These are phyloP conservation scores for Apodemia arnacis DNA, from an alignment of 2,888 invertebrate genomes.

Conservation along the genomic window DNA sequence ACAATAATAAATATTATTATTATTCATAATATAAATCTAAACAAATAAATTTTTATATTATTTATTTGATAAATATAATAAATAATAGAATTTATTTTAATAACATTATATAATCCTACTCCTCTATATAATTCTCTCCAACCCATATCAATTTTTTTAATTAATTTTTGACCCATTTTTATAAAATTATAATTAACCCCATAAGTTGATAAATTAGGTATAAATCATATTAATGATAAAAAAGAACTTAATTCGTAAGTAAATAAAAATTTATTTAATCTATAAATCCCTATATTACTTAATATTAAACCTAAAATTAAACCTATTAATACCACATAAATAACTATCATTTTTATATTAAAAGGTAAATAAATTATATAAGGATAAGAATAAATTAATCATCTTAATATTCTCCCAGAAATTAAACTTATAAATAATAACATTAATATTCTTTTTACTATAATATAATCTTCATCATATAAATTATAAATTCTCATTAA, in stretches of 20 bases:
- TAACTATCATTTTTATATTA: too few relatives aligned
- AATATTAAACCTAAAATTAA: constrained; percentile 90
- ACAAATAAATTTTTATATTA: constrained; percentile 90
- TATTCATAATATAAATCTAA: constrained; percentile 89
- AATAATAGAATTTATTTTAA: constrained; percentile 90
- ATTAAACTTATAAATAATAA: constrained; percentile 93
- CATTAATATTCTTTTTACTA: constrained; percentile 89
- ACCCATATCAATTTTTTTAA: constrained; percentile 92
- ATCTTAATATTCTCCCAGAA: constrained; percentile 90
- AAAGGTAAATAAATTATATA: too few relatives aligned
- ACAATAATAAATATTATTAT: constrained; percentile 61
- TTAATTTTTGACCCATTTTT: constrained; percentile 89
- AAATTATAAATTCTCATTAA: constrained; percentile 91
- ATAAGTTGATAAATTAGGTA: constrained; percentile 92
- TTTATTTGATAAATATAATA: constrained; percentile 91
- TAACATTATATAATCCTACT: constrained; percentile 89
- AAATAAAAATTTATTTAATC: neutral
- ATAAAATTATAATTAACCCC: constrained; percentile 91
- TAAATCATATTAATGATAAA: constrained; percentile 93
- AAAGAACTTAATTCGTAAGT: neutral
- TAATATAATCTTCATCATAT: constrained; percentile 90
- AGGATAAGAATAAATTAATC: too few relatives aligned
- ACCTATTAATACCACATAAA: constrained; percentile 88
- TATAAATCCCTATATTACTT: constrained; percentile 86
- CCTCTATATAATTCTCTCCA: constrained; percentile 92